Evolutionary conservation across 2,797 vertebrate genomes (phyloP).

Genomic region (Allobates femoralis): DNA sequence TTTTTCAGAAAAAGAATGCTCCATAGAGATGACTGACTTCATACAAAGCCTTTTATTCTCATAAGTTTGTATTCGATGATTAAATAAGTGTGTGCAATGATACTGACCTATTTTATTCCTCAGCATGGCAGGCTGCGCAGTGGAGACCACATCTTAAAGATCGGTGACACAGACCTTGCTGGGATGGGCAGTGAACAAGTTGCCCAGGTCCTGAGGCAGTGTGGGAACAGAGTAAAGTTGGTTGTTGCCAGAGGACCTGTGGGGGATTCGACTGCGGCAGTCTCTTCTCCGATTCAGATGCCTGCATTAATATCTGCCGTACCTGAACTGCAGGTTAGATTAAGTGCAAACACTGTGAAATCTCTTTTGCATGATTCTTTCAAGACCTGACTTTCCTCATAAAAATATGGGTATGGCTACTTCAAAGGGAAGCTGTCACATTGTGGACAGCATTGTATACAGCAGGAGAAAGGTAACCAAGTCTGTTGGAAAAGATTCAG

Average conservation of each 20-base stretch:
- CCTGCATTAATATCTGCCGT: slow-evolving; percentile 74
- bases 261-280: slow-evolving; percentile 75
- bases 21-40: too few relatives aligned
- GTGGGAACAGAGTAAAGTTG: slow-evolving; percentile 90
- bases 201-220: slow-evolving; percentile 94
- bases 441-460: too few relatives aligned
- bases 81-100: not conserved
- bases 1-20: too few relatives aligned
- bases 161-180: slow-evolving; percentile 91
- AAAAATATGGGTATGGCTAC: not conserved
- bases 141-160: slow-evolving; percentile 95
- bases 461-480: too few relatives aligned
- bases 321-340: slow-evolving; percentile 82
- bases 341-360: not conserved
- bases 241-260: slow-evolving; percentile 88
- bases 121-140: slow-evolving; percentile 92
- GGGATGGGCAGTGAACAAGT: slow-evolving; percentile 98
- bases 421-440: not conserved
- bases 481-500: too few relatives aligned
- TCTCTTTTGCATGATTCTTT: not conserved
- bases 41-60: not conserved
- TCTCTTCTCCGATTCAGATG: slow-evolving; percentile 72
- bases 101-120: not conserved
- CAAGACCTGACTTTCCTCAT: not conserved
- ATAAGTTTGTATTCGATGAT: not conserved